phyloP scores from a whole-genome alignment of 2,888 invertebrate species.

The Drosophila colorata region DNA sequence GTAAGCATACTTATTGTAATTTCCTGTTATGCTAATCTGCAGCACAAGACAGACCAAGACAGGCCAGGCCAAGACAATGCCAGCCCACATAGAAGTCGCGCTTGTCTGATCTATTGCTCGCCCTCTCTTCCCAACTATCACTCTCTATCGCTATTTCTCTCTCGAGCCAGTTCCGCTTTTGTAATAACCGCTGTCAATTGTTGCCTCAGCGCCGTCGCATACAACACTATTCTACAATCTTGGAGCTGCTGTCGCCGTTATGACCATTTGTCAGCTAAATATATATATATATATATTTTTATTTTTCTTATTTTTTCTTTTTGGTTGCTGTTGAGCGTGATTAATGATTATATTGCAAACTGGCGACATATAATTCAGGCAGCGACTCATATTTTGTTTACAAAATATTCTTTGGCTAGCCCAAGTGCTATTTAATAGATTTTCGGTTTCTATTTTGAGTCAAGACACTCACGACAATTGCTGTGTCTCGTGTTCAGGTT shows the following conservation, averaged over 20 bases:
- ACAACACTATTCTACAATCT: conserved; percentile 38
- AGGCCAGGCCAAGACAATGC: conserved; percentile 29
- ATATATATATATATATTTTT: conserved; percentile 18
- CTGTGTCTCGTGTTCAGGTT: conserved; percentile 20
- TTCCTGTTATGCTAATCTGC: conserved; percentile 58
- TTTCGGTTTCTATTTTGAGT: conserved; percentile 40
- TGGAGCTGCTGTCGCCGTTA: conserved; percentile 63
- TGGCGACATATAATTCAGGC: conserved; percentile 65
- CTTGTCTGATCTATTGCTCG: not conserved
- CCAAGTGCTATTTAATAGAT: conserved; percentile 53
- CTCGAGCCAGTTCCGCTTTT: conserved; percentile 62
- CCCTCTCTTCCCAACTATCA: not conserved
- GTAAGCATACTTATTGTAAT: conserved; percentile 35
- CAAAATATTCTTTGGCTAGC: conserved; percentile 34
- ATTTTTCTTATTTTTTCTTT: not conserved
- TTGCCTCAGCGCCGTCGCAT: conserved; percentile 19
- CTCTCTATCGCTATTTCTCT: not conserved
- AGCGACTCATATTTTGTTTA: conserved; percentile 29
- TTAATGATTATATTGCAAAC: conserved; percentile 69
- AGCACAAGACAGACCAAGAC: not conserved
- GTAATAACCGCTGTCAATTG: conserved; percentile 46
- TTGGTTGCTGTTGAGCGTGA: conserved; percentile 50
- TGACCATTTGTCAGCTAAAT: conserved; percentile 71
- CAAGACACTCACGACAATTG: conserved; percentile 39
- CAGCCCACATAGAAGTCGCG: conserved; percentile 52